A percentile compares a stretch with the other conserved stretches of the same genome.
These are phyloP conservation scores for Trissolcus basalis DNA, from an alignment of 1,140 invertebrate genomes.

Conservation along the genomic window DNA sequence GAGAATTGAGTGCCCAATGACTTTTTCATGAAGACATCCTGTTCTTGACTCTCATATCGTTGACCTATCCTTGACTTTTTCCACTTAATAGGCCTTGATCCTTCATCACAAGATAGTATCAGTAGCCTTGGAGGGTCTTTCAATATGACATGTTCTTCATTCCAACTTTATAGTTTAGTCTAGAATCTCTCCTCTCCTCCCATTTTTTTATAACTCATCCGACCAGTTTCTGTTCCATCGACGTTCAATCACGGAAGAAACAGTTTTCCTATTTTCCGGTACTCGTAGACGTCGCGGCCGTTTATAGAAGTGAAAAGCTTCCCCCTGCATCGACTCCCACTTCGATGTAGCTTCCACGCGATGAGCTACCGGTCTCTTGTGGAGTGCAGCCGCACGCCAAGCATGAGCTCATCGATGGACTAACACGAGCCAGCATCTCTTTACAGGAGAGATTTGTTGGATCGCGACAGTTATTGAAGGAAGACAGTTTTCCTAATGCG, in stretches of 20 bases:
- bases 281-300: too few relatives aligned
- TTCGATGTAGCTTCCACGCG: slow-evolving; percentile 36
- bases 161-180: background rate
- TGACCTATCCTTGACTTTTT: slow-evolving; percentile 15
- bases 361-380: slow-evolving; percentile 36
- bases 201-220: too few relatives aligned
- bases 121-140: background rate
- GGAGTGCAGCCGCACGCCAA: slow-evolving; percentile 17
- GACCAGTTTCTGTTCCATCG: slow-evolving; percentile 10
- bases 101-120: slow-evolving; percentile 21
- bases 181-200: too few relatives aligned
- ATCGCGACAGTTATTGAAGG: too few relatives aligned
- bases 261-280: too few relatives aligned
- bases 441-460: background rate
- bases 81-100: slow-evolving; percentile 21
- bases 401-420: slow-evolving; percentile 48
- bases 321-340: slow-evolving; percentile 29
- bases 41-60: background rate
- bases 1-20: background rate
- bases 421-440: slow-evolving; percentile 37
- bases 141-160: slow-evolving; percentile 11
- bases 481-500: too few relatives aligned
- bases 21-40: background rate
- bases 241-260: too few relatives aligned
- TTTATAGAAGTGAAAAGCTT: slow-evolving; percentile 1